Evolutionary conservation across 2,888 invertebrate species (phyloP), one percentile per base, ranked within the genome.

Genomic region (Chymomyza caudatula): DNA sequence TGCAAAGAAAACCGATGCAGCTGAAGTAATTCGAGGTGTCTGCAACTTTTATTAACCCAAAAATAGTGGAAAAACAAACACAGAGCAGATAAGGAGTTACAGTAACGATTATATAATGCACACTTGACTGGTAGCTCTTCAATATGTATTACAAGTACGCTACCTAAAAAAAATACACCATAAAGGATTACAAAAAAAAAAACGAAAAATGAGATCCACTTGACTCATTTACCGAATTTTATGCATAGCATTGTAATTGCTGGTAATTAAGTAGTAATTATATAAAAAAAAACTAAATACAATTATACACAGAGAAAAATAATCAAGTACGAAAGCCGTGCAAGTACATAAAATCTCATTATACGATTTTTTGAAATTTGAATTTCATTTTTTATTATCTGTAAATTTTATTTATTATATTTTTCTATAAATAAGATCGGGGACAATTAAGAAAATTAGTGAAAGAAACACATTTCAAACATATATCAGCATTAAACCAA

Each of bases 241-340:
- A 73, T 64, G 76, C 67, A 74, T 68, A 70, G 73, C 83, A 77
- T 83, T 80, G 86, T 86, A 84, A 84, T 84, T 84, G 71, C 78
- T 62, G 71, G 58, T 73, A 84, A 78, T 86, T 68, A 82, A 71
- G 66, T 67, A 66, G 71, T 78, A 82, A 85, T 85, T 82, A 82
- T 84, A 80, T 85, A 85, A 82, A 81, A 72, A 65, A 44, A 37
- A 37, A 11, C 11, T 4, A 37, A 37, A 11, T 60, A 70, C 66
- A 73, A 76, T 62, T n/a, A n/a, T n/a, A n/a, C n/a, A n/a, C n/a
- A n/a, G n/a, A n/a, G n/a, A n/a, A n/a, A n/a, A n/a, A n/a, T n/a
- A n/a, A n/a, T n/a, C n/a, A n/a, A n/a, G n/a, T n/a, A n/a, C n/a
- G n/a, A n/a, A n/a, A n/a, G n/a, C n/a, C n/a, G n/a, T n/a, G n/a